Evolutionary conservation across 2,888 invertebrate species (phyloP).

Genomic region (Exocentrus adspersus): DNA sequence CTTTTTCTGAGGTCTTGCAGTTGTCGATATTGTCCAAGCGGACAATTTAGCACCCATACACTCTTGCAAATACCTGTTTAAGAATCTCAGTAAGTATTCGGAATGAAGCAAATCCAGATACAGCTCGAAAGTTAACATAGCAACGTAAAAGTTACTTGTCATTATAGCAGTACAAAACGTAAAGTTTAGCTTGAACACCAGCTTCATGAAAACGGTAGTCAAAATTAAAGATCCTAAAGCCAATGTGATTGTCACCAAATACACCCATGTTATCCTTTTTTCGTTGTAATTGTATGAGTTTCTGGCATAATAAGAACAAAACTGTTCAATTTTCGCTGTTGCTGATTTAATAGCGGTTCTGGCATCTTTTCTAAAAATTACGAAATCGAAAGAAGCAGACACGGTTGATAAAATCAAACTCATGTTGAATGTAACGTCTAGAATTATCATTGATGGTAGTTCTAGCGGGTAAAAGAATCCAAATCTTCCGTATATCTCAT

Average conservation of each 20-base stretch:
- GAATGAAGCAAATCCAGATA: conserved; percentile 2
- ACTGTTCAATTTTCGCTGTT: not conserved
- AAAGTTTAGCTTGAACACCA: not conserved
- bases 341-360: not conserved
- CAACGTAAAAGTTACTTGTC: not conserved
- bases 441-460: not conserved
- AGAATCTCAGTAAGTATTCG: not conserved
- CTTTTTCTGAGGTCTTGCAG: not conserved
- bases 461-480: not conserved
- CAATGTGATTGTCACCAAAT: not conserved
- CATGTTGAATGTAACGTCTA: conserved; percentile 2
- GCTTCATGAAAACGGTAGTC: not conserved
- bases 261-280: not conserved
- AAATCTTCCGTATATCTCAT: not conserved
- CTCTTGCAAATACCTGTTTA: conserved; percentile 4
- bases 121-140: not conserved
- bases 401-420: not conserved
- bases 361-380: not conserved
- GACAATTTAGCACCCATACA: not conserved
- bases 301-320: not conserved
- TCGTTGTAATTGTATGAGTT: not conserved
- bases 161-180: not conserved
- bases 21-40: not conserved
- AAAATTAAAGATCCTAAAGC: not conserved
- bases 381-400: not conserved